phyloP scores from a whole-genome alignment of 2,113 vertebrate species.

The Gila orcuttii region DNA sequence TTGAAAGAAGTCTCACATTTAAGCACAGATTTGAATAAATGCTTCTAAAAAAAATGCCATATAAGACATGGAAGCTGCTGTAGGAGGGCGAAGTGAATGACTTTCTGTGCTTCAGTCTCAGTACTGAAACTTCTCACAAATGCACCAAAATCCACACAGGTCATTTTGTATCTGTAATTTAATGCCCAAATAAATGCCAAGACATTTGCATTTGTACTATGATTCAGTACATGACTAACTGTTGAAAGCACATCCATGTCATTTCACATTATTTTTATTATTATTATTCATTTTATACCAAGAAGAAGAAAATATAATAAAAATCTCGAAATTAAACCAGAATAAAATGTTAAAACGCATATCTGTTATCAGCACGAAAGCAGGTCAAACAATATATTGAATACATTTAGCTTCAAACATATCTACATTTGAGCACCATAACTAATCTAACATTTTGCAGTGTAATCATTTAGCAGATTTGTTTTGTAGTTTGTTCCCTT shows the following conservation, averaged over 20 bases:
- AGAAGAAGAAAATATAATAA: background rate
- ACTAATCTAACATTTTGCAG: background rate
- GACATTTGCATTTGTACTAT: conserved; percentile 12
- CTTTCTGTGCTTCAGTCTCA: background rate
- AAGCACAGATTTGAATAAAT: background rate
- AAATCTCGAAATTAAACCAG: background rate
- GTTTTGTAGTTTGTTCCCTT: background rate
- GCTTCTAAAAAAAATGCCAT: background rate
- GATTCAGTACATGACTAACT: conserved; percentile 11
- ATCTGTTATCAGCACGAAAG: background rate
- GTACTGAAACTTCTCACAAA: background rate
- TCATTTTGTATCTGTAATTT: conserved; percentile 8
- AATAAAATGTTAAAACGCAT: background rate
- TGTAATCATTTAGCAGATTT: background rate
- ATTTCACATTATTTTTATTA: background rate
- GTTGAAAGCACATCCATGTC: background rate
- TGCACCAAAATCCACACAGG: background rate
- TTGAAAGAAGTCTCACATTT: background rate
- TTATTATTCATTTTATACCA: background rate
- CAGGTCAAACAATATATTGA: background rate
- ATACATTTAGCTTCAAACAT: background rate
- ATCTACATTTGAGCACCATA: background rate
- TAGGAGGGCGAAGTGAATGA: background rate
- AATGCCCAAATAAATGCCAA: background rate
- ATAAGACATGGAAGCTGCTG: background rate